These are phyloP conservation scores for Hylaeus volcanicus DNA, from an alignment of 1,140 invertebrate species.

Conservation along the genomic window DNA sequence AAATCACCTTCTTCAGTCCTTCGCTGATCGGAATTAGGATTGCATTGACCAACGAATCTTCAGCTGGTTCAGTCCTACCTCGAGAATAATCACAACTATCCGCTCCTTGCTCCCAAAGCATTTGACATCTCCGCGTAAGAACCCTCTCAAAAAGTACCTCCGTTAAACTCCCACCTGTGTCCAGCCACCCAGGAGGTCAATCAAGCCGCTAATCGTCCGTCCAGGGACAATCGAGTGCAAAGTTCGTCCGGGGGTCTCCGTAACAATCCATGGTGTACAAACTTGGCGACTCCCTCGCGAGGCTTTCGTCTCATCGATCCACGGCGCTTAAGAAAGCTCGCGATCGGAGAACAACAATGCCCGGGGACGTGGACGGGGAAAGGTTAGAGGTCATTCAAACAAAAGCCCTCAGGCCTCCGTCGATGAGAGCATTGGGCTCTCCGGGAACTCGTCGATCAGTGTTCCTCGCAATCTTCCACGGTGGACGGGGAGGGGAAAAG, in stretches of 20 bases:
- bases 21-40: too few species aligned
- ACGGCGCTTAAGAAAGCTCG: conserved; percentile 10
- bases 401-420: neutral
- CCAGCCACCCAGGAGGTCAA: neutral
- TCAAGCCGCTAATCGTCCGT: neutral
- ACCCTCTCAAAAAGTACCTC: neutral
- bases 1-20: too few species aligned
- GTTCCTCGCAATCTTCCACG: conserved; percentile 1
- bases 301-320: neutral
- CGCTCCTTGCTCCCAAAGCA: too few species aligned
- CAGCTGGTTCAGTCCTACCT: too few species aligned
- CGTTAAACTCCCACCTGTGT: neutral
- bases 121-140: neutral
- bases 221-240: neutral
- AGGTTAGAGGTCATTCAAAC: conserved; percentile 37
- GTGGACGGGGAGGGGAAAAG: too few species aligned
- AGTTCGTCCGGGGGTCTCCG: neutral
- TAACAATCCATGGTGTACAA: conserved; percentile 14
- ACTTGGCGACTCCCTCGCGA: neutral
- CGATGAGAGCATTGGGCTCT: neutral
- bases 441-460: neutral
- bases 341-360: conserved; percentile 27
- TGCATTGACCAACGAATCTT: too few species aligned
- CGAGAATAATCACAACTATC: too few species aligned
- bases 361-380: neutral